Evolutionary conservation across 2,888 invertebrate species (phyloP), one percentile per base, ranked within the genome.

Genomic region (Patella depressa): DNA sequence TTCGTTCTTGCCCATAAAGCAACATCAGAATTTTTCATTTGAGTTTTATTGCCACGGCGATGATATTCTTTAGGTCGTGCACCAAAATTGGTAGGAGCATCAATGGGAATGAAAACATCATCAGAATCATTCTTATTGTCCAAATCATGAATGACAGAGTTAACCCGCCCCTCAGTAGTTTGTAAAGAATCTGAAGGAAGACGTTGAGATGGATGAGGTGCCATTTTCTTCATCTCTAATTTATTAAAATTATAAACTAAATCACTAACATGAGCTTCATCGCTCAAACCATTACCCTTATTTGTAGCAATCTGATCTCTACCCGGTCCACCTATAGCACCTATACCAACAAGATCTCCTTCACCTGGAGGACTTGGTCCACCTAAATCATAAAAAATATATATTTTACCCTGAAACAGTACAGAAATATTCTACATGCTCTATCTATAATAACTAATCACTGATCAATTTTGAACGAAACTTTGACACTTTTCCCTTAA

Each of bases 351-450:
- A 34, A 81, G 55, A 17, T 83, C 83, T 65, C 70, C 75, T 3
- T 80, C 78, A 53, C 84, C 82, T 73, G 76, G 78, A 14, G 84
- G 85, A 73, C 84, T 84, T 71, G 84, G 84, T 17, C 84, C 84
- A 71, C 85, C 86, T 86, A 75, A 34, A 79, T 74, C 3, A 59
- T 45, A 71, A 45, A 76, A 45, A 24, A 19, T 34, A 34, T 34
- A 34, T 34, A 34, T 34, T 5, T 4, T 34, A 34, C 4, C 34
- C 5, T 34, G 34, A 45, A 45, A 45, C 7, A 9, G 45, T 9
- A 45, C 9, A 45, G 7, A 45, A 45, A 45, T 45, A 45, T 45
- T 9, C 45, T 45, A 45, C 45, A 45, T 45, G 45, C 1, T 45
- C 45, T 45, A 45, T 9, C 45, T 45, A 45, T 9, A 45, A n/a